Conservation (phyloP, 2,113 vertebrate species). For the Pimephales promelas region DNA sequence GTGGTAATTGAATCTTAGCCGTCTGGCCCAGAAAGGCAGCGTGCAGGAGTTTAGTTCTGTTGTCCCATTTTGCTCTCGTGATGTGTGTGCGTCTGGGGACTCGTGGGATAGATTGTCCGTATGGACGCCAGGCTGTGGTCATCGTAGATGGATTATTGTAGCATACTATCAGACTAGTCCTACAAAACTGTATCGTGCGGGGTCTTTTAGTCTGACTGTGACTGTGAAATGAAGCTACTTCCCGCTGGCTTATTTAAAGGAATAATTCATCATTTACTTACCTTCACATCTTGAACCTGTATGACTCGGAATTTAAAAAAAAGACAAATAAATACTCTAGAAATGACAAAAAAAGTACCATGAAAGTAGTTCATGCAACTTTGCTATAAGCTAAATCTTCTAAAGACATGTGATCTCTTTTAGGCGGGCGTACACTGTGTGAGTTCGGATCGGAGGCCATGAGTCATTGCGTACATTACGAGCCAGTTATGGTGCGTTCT, state of each 20-base stretch:
- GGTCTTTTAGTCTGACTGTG: too few relatives aligned
- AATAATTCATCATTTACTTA: conserved; percentile 15
- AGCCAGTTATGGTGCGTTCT: too few relatives aligned
- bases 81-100: conserved; percentile 42
- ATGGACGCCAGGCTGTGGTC: conserved; percentile 40
- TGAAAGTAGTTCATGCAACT: not conserved
- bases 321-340: not conserved
- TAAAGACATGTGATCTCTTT: not conserved
- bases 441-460: too few relatives aligned
- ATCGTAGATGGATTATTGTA: conserved; percentile 50
- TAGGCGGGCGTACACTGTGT: too few relatives aligned
- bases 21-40: conserved; percentile 43
- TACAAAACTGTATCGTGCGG: conserved; percentile 20
- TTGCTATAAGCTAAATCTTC: not conserved
- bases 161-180: conserved; percentile 39
- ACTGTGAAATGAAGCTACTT: not conserved
- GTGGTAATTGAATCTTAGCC: conserved; percentile 50
- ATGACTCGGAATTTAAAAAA: not conserved
- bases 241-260: not conserved
- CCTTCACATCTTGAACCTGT: not conserved
- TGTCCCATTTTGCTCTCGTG: conserved; percentile 52
- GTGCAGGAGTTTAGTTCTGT: conserved; percentile 39
- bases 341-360: not conserved
- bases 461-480: too few relatives aligned
- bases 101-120: conserved; percentile 42